Base-by-base conservation (phyloP, 2,113 vertebrate species). In the Dinomys branickii region DNA sequence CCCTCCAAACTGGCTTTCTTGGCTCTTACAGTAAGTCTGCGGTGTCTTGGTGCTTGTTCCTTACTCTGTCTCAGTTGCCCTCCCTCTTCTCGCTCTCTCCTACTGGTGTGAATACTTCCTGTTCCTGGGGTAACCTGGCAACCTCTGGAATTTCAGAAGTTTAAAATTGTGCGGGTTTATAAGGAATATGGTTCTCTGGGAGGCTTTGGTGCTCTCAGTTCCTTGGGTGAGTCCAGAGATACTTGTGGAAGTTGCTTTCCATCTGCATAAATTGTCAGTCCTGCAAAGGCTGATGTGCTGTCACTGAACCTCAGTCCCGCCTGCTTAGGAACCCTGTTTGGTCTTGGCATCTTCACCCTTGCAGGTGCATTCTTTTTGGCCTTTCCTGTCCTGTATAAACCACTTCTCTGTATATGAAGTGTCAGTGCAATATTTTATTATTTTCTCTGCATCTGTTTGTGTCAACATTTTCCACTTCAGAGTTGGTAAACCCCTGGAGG, bases 71-170 rank as follows among this genome's bases (percentile, higher is more conserved):
- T 47, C 54, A 86, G 14, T 80, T 50, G 33, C 67, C 78, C 26
- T 80, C 33, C 28, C 26, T 30, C 84, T 69, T 75, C 13, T 85
- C 22, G 1, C 58, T 11, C 10, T 28, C 4, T 0, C n/a, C 28
- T 17, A 26, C 8, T 58, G 26, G 56, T 10, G 58, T 28, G 6
- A 0, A 24, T 73, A 47, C 67, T 95, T 92, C 84, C 26, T 54
- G 0, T 78, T 69, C 90, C 5, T 81, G 44, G 14, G 41, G 28
- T 52, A 59, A 38, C 52, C 38, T 52, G 44, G 8, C 19, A 92
- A 14, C 75, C 44, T 77, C 54, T 94, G 52, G 95, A 83, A 54
- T 96, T 75, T 85, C n/a, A 38, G n/a, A 56, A 50, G 78, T 77
- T 38, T 59, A 17, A 83, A 58, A 24, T n/a, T 26, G 83, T 85